These are phyloP conservation scores for Cephus cinctus DNA, from an alignment of 1,140 invertebrate species.

Conservation along the genomic window DNA sequence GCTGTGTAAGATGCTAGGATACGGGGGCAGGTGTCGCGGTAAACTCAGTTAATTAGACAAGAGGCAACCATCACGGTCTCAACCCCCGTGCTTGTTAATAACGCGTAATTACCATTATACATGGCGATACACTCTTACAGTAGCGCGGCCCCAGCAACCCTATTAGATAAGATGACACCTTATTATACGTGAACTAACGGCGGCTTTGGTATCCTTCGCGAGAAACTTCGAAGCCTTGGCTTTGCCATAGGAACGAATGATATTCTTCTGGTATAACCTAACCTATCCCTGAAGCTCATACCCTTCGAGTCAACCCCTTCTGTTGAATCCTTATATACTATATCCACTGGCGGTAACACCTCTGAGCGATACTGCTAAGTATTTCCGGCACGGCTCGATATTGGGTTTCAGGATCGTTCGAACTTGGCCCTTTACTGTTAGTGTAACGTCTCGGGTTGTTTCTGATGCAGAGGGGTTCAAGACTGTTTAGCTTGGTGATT, in stretches of 20 bases:
- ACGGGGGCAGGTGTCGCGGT: conserved; percentile 56
- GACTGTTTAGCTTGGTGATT: too few relatives aligned
- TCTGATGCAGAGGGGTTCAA: too few relatives aligned
- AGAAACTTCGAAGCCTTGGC: conserved; percentile 25
- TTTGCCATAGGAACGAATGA: conserved; percentile 10
- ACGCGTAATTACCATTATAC: conserved; percentile 59
- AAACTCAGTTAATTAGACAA: conserved; percentile 60
- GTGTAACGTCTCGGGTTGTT: too few relatives aligned
- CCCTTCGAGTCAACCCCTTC: too few relatives aligned
- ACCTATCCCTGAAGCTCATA: too few relatives aligned
- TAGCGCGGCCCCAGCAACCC: conserved; percentile 42
- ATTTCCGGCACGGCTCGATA: too few relatives aligned
- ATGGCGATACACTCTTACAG: conserved; percentile 56
- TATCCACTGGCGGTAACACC: too few relatives aligned
- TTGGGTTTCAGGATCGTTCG: too few relatives aligned
- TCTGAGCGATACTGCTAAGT: too few relatives aligned
- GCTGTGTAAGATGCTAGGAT: conserved; percentile 49
- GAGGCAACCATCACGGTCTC: conserved; percentile 51
- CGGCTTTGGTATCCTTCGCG: conserved; percentile 36
- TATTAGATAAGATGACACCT: conserved; percentile 59
- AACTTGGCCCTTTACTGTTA: too few relatives aligned
- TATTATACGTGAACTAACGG: conserved; percentile 56
- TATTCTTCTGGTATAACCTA: too few relatives aligned
- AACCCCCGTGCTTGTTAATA: conserved; percentile 56
- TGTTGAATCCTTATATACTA: too few relatives aligned